A percentile compares a stretch with the other conserved stretches of the same genome.
Conservation (phyloP, 1,140 invertebrate genomes). For the Micrasema minimum region DNA sequence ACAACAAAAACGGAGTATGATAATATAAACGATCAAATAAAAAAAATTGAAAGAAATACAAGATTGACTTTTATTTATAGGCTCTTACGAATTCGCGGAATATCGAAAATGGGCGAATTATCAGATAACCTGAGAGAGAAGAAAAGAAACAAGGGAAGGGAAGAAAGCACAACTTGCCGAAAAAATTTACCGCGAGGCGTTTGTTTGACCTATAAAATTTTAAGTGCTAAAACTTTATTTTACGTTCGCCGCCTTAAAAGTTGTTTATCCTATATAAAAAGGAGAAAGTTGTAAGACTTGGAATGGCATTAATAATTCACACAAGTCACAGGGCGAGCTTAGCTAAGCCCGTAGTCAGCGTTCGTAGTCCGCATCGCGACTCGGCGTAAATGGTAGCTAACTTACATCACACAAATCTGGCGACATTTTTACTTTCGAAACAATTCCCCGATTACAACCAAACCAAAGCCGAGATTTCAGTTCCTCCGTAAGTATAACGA, state of each 20-base stretch:
- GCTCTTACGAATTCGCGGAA: conserved; percentile 3
- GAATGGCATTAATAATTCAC: conserved; percentile 18
- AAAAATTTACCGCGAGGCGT: conserved; percentile 40
- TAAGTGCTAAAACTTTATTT: conserved; percentile 52
- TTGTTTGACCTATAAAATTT: conserved; percentile 52
- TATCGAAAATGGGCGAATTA: background rate
- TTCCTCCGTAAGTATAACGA: too few species aligned
- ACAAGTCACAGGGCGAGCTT: conserved; percentile 6
- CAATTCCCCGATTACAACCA: too few species aligned
- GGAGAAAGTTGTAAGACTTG: conserved; percentile 11
- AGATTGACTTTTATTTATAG: background rate
- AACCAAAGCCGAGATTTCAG: too few species aligned
- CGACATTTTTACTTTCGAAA: too few species aligned
- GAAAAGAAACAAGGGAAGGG: background rate
- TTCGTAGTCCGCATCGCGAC: too few species aligned
- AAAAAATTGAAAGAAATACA: too few species aligned
- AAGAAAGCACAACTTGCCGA: conserved; percentile 19
- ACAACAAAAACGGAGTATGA: too few species aligned
- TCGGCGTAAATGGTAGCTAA: too few species aligned
- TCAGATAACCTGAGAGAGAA: background rate
- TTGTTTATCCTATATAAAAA: conserved; percentile 52
- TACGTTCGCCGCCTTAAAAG: conserved; percentile 46
- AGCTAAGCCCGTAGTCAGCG: too few species aligned
- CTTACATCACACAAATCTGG: too few species aligned
- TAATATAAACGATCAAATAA: too few species aligned